A percentile compares a stretch with the other conserved stretches of the same genome.
These are phyloP conservation scores for Luidia sarsii DNA, from an alignment of 53 echinoderm and acorn worm genomes.

Conservation along the genomic window DNA sequence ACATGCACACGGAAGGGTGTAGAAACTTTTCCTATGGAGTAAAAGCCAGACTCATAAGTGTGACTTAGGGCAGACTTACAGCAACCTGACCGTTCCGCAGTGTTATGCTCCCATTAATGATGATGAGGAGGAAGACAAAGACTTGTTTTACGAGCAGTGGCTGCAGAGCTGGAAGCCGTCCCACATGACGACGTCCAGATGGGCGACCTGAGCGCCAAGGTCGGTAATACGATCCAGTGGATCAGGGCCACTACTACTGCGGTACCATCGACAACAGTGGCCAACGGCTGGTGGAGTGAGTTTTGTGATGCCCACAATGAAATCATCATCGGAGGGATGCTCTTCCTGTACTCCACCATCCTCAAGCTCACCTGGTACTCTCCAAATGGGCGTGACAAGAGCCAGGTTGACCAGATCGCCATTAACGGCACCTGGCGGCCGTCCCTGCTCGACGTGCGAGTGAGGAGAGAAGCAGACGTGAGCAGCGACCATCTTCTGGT, in stretches of 20 bases:
- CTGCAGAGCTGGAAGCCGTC: constrained; percentile 27
- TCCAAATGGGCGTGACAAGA: constrained; percentile 38
- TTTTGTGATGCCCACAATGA: too few relatives aligned
- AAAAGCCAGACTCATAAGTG: constrained; percentile 44
- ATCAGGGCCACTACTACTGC: too few relatives aligned
- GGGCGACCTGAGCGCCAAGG: constrained; percentile 72
- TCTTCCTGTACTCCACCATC: constrained; percentile 56
- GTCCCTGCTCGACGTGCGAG: background rate
- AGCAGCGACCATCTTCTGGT: constrained; percentile 62
- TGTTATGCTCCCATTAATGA: constrained; percentile 66
- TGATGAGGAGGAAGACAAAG: constrained; percentile 52
- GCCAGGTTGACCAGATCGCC: constrained; percentile 62
- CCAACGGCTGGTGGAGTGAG: constrained; percentile 53
- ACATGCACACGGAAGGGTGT: too few relatives aligned
- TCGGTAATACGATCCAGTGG: too few relatives aligned
- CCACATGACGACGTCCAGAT: constrained; percentile 56
- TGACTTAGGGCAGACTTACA: too few relatives aligned
- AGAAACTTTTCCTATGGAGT: constrained; percentile 38
- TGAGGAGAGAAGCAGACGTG: constrained; percentile 33
- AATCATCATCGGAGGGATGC: constrained; percentile 61
- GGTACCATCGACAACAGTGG: constrained; percentile 63
- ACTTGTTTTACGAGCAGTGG: constrained; percentile 58
- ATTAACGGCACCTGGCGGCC: constrained; percentile 43
- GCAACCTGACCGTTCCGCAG: constrained; percentile 53
- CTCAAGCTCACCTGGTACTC: constrained; percentile 60